These are phyloP conservation scores for Aurelia aurita complex sp. Pacific DNA, from an alignment of 30 jellyfish, hydroid and myxozoan genomes.

Conservation along the genomic window DNA sequence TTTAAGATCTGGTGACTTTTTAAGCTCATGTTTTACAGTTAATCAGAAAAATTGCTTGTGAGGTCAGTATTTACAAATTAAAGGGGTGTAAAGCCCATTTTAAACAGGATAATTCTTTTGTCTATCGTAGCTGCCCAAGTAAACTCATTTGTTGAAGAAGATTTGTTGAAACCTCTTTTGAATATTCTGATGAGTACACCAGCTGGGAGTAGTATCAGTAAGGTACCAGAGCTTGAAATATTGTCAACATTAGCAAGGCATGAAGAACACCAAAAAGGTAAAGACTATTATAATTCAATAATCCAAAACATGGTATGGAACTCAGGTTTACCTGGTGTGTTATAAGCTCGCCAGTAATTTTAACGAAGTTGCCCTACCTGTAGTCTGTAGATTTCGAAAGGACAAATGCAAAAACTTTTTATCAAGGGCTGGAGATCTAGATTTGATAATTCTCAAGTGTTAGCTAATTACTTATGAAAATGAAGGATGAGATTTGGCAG, in stretches of 20 bases:
- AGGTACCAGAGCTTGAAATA: slow-evolving; percentile 79
- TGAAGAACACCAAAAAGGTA: slow-evolving; percentile 70
- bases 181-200: slow-evolving; percentile 84
- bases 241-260: slow-evolving; percentile 83
- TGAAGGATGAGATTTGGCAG: too few species aligned
- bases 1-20: too few species aligned
- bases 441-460: too few species aligned
- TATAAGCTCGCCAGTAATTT: too few species aligned
- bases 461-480: too few species aligned
- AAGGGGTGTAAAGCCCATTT: too few species aligned
- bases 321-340: too few species aligned
- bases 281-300: background rate
- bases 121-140: slow-evolving; percentile 56
- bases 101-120: background rate
- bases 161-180: slow-evolving; percentile 63
- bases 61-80: background rate
- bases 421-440: too few species aligned
- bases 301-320: too few species aligned
- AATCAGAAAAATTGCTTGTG: background rate
- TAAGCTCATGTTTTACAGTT: background rate
- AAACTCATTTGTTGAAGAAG: slow-evolving; percentile 33
- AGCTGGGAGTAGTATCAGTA: slow-evolving; percentile 79
- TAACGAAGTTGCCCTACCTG: too few species aligned
- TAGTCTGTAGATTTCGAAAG: too few species aligned
- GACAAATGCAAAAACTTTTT: too few species aligned